phyloP scores from a whole-genome alignment of 2,888 invertebrate genomes.

The Microplitis manilae region DNA sequence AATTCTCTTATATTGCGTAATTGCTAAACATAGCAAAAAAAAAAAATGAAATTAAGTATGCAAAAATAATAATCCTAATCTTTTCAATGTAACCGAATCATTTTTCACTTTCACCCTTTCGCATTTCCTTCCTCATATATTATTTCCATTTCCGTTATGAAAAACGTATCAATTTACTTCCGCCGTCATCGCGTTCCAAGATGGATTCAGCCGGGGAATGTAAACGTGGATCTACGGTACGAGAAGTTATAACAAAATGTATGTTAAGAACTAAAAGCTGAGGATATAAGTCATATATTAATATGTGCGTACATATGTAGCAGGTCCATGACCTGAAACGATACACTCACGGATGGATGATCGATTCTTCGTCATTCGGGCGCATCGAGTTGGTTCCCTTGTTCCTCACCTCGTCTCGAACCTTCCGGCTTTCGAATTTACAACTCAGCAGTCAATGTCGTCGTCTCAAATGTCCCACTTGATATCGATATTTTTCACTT shows the following conservation, averaged over 20 bases:
- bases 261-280: too few relatives aligned
- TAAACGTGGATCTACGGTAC: constrained; percentile 11
- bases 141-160: neutral
- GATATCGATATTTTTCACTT: constrained; percentile 1
- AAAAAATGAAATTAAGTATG: neutral
- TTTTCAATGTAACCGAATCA: neutral
- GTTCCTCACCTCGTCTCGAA: neutral
- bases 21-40: neutral
- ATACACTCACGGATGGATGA: constrained; percentile 19
- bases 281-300: too few relatives aligned
- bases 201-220: constrained; percentile 10
- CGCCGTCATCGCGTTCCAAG: constrained; percentile 23
- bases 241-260: neutral
- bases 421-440: constrained; percentile 2
- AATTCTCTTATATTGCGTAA: neutral
- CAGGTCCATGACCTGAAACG: constrained; percentile 21
- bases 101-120: constrained; percentile 40
- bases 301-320: neutral
- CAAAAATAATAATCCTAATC: neutral
- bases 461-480: neutral
- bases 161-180: constrained; percentile 40
- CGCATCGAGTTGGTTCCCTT: constrained; percentile 14
- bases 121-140: constrained; percentile 30
- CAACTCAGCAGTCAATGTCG: neutral
- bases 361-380: constrained; percentile 20